Base-by-base conservation (phyloP, 23 tunicate genomes). In the Halocynthia aurantium region DNA sequence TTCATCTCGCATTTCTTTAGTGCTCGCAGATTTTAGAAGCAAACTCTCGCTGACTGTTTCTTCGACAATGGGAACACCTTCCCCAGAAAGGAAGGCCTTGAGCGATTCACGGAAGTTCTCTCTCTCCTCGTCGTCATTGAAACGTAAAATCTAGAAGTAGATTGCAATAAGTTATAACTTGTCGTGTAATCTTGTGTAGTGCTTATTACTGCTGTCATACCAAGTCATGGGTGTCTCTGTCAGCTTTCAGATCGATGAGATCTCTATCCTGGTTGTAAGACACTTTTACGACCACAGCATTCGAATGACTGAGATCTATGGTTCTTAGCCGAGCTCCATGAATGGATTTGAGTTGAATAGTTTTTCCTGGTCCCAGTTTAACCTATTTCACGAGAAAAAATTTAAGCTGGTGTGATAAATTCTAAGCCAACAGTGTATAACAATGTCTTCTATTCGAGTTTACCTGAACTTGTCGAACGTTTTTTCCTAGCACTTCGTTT, bases 1-100 rank as follows among this genome's bases (percentile, higher is more conserved):
- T 21, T 73, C 81, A 49, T 88, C 95, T 76, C 95, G 70, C 81
- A 76, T 80, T 60, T 83, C 95, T 62, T 84, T 88, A 56, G 95
- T 88, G 19, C 10, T 56, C 8, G 88, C 95, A 49, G 67, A 78
- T 7, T 67, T 82, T 81, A 83, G 82, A 49, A 88, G 77, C 31
- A 78, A 76, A 18, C 44, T 55, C 8, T 73, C 53, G 22, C 66
- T 66, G 50, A 83, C 77, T 75, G 71, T 84, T 8, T 50, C 68
- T 51, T 72, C 84, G 5, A 19, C 17, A 44, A 20, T 66, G 44
- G 71, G 55, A 8, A 84, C 40, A n/a, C 58, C 52, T 7, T 65
- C 50, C 68, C 54, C 66, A 15, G 73, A 71, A 53, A 84, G 58
- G 78, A 78, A 88, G 22, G 61, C 74, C 57, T 62, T 79, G 22